phyloP scores from a whole-genome alignment of 2,888 invertebrate genomes.

The Oconnorella tubifera region DNA sequence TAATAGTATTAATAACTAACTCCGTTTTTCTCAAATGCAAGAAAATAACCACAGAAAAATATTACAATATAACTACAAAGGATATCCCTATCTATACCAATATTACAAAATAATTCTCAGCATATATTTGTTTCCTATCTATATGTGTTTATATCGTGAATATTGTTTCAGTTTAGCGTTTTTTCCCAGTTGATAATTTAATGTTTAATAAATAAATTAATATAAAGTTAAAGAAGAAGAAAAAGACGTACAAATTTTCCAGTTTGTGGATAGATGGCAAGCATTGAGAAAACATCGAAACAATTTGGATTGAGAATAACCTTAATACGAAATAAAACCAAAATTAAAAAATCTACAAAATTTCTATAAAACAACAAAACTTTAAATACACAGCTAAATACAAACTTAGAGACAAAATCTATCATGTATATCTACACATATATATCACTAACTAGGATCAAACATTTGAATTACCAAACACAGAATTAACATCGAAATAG shows the following conservation, averaged over 20 bases:
- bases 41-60: too few species aligned
- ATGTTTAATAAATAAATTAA: not conserved
- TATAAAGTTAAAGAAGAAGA: not conserved
- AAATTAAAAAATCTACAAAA: not conserved
- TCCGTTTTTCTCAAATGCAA: too few species aligned
- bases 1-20: too few species aligned
- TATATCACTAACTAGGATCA: too few species aligned
- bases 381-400: not conserved
- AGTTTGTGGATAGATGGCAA: constrained; percentile 59
- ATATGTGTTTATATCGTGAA: too few species aligned
- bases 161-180: too few species aligned
- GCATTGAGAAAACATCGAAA: constrained; percentile 66
- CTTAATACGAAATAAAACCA: constrained; percentile 38
- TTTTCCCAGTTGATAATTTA: not conserved
- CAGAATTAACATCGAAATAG: not conserved
- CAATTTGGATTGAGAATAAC: constrained; percentile 64
- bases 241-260: not conserved
- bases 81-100: too few species aligned
- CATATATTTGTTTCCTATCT: too few species aligned
- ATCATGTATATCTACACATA: too few species aligned
- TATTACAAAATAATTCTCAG: too few species aligned
- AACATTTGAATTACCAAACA: too few species aligned
- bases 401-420: not conserved
- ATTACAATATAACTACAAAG: too few species aligned
- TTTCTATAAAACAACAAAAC: not conserved